These are phyloP conservation scores for Notoglanidium macrostoma DNA, from an alignment of 2,797 vertebrate species.

Conservation along the genomic window DNA sequence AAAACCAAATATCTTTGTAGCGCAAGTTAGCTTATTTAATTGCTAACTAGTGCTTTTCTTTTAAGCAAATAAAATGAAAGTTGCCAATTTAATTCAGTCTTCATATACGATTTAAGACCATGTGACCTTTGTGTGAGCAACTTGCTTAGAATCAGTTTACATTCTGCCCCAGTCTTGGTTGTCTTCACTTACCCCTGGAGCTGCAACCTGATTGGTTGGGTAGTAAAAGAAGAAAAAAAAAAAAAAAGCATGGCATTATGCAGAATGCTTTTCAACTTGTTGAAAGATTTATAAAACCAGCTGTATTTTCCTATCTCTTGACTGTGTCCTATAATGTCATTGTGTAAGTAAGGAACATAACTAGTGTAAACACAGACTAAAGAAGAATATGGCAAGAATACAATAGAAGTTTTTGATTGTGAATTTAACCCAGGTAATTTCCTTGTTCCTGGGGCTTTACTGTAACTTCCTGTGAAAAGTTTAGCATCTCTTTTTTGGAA, in stretches of 20 bases:
- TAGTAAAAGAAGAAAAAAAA: not conserved
- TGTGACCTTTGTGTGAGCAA: not conserved
- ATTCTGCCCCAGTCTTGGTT: not conserved
- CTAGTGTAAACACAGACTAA: too few relatives aligned
- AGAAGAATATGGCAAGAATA: not conserved
- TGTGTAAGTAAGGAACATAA: too few relatives aligned
- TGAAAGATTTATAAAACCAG: not conserved
- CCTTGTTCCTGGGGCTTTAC: not conserved
- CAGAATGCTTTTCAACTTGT: not conserved
- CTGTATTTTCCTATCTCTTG: not conserved
- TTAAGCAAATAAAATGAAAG: not conserved
- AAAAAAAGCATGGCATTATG: not conserved
- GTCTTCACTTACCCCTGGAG: not conserved
- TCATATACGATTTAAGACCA: not conserved
- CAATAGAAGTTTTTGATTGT: not conserved
- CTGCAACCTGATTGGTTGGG: not conserved
- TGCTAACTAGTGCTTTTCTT: not conserved
- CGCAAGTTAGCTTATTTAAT: not conserved
- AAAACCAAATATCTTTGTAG: not conserved
- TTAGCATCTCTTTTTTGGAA: not conserved
- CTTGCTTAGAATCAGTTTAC: not conserved
- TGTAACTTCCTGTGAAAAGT: not conserved
- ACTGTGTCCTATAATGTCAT: not conserved
- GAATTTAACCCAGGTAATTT: not conserved
- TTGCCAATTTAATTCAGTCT: not conserved